Evolutionary conservation across 2,888 invertebrate species (phyloP).

Genomic region (Lochmaea crataegi): DNA sequence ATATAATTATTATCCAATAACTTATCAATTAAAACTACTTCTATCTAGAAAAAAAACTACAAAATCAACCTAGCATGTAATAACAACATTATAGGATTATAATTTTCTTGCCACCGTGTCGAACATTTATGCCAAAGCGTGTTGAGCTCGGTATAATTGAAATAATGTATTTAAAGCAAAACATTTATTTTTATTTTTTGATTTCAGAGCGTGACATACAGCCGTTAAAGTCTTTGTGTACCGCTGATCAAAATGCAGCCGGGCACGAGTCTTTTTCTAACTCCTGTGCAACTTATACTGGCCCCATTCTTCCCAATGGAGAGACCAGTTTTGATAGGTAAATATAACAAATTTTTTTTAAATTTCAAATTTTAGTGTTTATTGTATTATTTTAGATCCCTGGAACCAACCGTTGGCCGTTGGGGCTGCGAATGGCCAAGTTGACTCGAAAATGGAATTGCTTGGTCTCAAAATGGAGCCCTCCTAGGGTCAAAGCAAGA

Average conservation of each 20-base stretch:
- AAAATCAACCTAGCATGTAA: no score
- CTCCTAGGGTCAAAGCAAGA: constrained; percentile 54
- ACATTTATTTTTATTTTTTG: constrained; percentile 34
- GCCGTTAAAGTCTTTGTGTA: constrained; percentile 59
- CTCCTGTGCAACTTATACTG: constrained; percentile 62
- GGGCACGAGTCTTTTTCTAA: constrained; percentile 53
- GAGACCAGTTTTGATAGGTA: constrained; percentile 67
- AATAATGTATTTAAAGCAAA: not conserved
- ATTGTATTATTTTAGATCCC: constrained; percentile 57
- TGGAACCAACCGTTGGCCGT: constrained; percentile 85
- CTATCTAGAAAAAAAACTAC: no score
- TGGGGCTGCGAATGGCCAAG: constrained; percentile 97
- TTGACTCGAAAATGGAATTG: constrained; percentile 86
- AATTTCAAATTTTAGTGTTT: not conserved
- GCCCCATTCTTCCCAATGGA: constrained; percentile 59
- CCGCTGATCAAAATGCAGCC: constrained; percentile 61
- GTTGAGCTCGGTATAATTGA: no score
- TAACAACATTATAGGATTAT: no score
- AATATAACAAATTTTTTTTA: not conserved
- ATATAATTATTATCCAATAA: no score
- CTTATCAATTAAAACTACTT: no score
- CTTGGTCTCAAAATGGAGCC: constrained; percentile 65
- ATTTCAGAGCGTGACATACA: constrained; percentile 80
- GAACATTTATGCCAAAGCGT: no score
- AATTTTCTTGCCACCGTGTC: no score